Base-by-base conservation (phyloP, 2,888 invertebrate species). In the Flexamia atlantica region DNA sequence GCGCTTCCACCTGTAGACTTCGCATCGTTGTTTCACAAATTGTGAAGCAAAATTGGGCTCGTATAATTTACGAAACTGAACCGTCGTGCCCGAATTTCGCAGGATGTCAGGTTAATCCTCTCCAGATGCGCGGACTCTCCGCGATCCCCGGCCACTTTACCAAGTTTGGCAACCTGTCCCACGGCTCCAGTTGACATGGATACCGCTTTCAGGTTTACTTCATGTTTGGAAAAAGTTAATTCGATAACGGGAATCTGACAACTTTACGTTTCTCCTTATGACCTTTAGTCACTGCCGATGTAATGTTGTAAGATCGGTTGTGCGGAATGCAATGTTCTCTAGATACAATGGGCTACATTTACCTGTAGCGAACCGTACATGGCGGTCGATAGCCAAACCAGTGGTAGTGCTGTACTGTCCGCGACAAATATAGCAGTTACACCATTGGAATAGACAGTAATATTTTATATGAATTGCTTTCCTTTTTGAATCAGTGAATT, bases 201-300 rank as follows among this genome's bases (percentile, higher is more conserved):
- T 36, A 40, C 70, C 64, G 64, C 64, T 64, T 28, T 64, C 64
- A 17, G 64, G 30, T 28, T 64, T 64, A 64, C 64, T 64, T 64
- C 64, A 64, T 64, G 64, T 64, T 9, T 30, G 64, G 25, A 64
- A 64, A 64, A 64, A 64, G 64, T 30, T 64, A 64, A 64, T 64
- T 64, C 64, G 64, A 64, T 64, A 64, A 64, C 64, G 64, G 64
- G 64, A 64, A 30, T 28, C 17, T 25, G 28, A 64, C 64, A 64
- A 1, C 10, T 30, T 64, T 64, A 25, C 64, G 30, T 28, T 12
- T 14, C 81, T 46, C 46, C 42, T 17, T 17, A 36, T 17, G 46
- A 46, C 46, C 46, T 36, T 36, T 36, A 36, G 5, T 36, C 36
- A 36, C 9, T 36, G 36, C 36, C 9, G 36, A 7, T 36, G 36